Base-by-base conservation (phyloP, 1,140 invertebrate genomes). In the Drosophila sp. region DNA sequence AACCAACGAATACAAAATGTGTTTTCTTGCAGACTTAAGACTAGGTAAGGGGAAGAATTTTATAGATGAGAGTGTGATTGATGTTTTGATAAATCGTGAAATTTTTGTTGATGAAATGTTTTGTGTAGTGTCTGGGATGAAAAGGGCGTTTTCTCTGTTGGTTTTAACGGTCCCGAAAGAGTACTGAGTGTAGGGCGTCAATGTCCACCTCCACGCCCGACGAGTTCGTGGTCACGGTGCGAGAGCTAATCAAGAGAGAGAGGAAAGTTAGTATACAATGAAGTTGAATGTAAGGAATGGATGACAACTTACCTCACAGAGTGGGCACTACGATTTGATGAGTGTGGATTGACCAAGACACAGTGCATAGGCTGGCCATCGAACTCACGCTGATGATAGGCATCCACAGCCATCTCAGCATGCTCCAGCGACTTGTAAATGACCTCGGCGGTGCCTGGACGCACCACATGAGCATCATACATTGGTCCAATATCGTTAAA, bases 401-500 rank as follows among this genome's bases (percentile, higher is more conserved):
- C 95, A 79, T 98, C 96, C 6, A 98, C 96, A 25, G 97, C 97
- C 91, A 95, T 95, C 63, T 96, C 94, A 41, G 97, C 97, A 93
- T 98, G 96, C 72, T 96, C 95, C 56, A 96, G 92, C 36, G 94
- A 95, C 78, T 96, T 95, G 90, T 97, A 98, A 73, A 98, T 96
- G 8, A 98, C 97, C 93, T 98, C 97, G 0, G 97, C 97, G 8
- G 95, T 95, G 4, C 97, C 97, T 4, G 95, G 94, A 53, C 97
- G 94, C n/a, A 98, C 95, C 77, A 98, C 93, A 77, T 95, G 94
- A 2, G 97, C 97, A 71, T 96, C 95, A 38, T 97, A 92, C 82
- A 99, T 94, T 46, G 96, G 95, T 8, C 97, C 97, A 64, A 98
- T 95, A 89, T 97, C 97, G 87, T 97, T 97, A 93, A 98, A 98